Conservation (phyloP, 1,140 invertebrate genomes). For the Euwallacea similis region DNA sequence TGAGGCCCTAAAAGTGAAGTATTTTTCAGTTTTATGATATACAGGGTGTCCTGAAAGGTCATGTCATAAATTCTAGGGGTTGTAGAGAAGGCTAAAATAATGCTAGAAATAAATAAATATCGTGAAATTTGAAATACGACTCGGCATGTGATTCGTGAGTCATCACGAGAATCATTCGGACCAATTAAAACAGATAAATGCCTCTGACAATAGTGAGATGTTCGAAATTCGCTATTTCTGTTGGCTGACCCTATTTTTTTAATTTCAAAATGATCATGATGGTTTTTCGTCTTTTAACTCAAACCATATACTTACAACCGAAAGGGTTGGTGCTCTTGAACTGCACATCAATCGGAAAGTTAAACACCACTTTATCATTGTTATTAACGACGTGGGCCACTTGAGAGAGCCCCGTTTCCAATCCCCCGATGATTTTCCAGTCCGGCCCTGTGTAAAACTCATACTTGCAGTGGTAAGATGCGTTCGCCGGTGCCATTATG, state of each 20-base stretch:
- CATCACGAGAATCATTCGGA: too few species aligned
- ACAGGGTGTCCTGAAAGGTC: too few species aligned
- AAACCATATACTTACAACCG: constrained; percentile 46
- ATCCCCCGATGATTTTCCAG: constrained; percentile 50
- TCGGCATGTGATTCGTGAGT: too few species aligned
- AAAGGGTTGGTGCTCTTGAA: constrained; percentile 51
- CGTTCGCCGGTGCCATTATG: constrained; percentile 44
- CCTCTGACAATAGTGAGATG: not conserved
- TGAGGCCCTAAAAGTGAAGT: constrained; percentile 49
- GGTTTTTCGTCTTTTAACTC: too few species aligned
- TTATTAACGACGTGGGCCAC: constrained; percentile 48
- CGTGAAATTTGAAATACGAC: too few species aligned
- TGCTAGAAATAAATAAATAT: too few species aligned
- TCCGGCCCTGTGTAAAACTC: constrained; percentile 50
- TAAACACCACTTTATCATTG: constrained; percentile 49
- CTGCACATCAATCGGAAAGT: constrained; percentile 50
- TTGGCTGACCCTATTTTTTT: not conserved
- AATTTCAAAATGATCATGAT: not conserved
- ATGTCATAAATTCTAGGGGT: too few species aligned
- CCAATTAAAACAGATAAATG: not conserved
- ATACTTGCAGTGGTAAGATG: constrained; percentile 51
- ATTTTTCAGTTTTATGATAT: not conserved
- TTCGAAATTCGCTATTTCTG: not conserved
- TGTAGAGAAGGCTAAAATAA: too few species aligned
- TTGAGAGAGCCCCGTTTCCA: constrained; percentile 50